Evolutionary conservation across 2,113 vertebrate species (phyloP), one percentile per base, ranked within the genome.

Genomic region (Oryzias celebensis): DNA sequence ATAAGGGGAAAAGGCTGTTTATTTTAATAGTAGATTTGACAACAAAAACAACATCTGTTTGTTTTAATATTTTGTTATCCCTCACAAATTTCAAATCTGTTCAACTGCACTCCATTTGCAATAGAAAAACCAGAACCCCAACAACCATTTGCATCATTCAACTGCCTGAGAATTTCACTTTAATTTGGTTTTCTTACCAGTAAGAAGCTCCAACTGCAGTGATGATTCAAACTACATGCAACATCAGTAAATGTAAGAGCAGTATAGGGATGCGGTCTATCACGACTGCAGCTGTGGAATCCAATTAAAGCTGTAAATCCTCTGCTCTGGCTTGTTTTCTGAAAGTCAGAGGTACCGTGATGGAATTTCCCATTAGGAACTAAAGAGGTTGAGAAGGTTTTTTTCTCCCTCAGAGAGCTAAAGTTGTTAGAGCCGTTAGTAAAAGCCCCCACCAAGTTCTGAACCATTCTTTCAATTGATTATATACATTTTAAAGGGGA

Each of bases 391-490:
- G 72, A 72, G 73, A 43, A 41, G 53, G 60, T 0, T 7, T 62
- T 73, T 61, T n/a, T 57, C 69, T 59, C 23, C 7, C 56, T 36
- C 3, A 6, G 14, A 2, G 41, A 62, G 20, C 2, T 49, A 54
- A 63, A 20, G 5, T 6, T 64, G 68, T 76, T 47, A 42, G 43
- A 12, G 36, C 10, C 1, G 12, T 36, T 36, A 20, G 20, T 28
- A 28, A 6, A 24, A 66, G 50, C 28, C 18, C 28, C 36, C 60
- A 44, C 57, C n/a, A 14, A 51, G 69, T 65, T 13, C 41, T 24
- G 3, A 42, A 12, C 6, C 75, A 71, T 75, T 46, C 50, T 67
- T 74, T 68, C 81, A 62, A 62, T n/a, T 66, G 75, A 16, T 72
- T 28, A 18, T 57, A 57, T 62, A 20, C 13, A 43, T 66, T 56